Conservation (phyloP, 30 jellyfish, hydroid and myxozoan species). For the Aurelia coerulea region DNA sequence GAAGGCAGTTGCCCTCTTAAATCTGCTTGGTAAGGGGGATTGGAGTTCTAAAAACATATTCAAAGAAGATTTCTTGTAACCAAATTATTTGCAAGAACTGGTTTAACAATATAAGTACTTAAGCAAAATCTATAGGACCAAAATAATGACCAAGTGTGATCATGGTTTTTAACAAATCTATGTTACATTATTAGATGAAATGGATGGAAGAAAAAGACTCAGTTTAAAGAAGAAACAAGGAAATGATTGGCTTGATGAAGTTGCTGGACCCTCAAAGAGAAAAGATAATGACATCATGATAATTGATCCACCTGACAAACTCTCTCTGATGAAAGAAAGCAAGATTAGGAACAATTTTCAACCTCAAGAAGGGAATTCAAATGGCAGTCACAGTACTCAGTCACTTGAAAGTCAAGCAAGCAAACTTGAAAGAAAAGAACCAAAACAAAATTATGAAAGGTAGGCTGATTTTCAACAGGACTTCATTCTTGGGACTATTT, state of each 20-base stretch:
- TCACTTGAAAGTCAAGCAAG: neutral
- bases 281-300: too few relatives aligned
- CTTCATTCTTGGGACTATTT: too few relatives aligned
- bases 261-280: too few relatives aligned
- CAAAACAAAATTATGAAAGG: neutral
- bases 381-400: conserved; percentile 1
- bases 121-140: neutral
- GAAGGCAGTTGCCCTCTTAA: too few relatives aligned
- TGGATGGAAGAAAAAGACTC: conserved; percentile 1
- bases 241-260: too few relatives aligned
- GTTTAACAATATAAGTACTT: neutral
- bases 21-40: too few relatives aligned
- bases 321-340: neutral
- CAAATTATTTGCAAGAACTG: too few relatives aligned
- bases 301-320: too few relatives aligned
- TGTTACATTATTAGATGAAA: neutral
- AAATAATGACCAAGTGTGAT: neutral
- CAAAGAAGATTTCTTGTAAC: too few relatives aligned
- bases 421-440: neutral
- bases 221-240: neutral
- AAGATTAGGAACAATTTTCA: neutral
- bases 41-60: too few relatives aligned
- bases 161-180: too few relatives aligned
- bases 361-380: neutral
- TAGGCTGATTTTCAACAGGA: neutral